A percentile compares a stretch with the other conserved stretches of the same genome.
Evolutionary conservation across 2,113 vertebrate genomes (phyloP).

Genomic region (Mirounga angustirostris): DNA sequence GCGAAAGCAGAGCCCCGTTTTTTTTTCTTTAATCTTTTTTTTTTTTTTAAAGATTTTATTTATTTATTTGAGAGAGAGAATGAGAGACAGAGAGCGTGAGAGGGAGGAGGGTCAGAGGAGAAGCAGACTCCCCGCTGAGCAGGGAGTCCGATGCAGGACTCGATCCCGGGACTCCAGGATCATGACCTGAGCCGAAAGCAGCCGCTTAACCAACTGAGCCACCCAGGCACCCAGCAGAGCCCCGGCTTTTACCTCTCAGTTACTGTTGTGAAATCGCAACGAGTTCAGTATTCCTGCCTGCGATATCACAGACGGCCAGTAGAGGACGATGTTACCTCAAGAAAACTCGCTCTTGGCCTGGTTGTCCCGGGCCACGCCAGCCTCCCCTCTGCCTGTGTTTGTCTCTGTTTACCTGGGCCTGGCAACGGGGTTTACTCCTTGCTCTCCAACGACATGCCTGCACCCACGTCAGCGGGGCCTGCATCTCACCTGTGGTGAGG

Average conservation of each 20-base stretch:
- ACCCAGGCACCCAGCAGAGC: too few relatives aligned
- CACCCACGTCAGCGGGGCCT: not conserved
- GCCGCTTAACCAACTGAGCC: too few relatives aligned
- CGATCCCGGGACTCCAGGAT: too few relatives aligned
- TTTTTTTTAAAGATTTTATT: too few relatives aligned
- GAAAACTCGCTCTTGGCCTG: not conserved
- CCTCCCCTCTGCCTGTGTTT: rapidly evolving
- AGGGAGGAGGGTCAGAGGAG: too few relatives aligned
- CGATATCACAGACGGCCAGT: not conserved
- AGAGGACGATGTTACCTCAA: constrained; percentile 3
- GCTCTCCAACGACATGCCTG: not conserved
- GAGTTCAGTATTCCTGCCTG: rapidly evolving
- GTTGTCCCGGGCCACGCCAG: rapidly evolving
- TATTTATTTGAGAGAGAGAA: too few relatives aligned
- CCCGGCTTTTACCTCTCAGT: rapidly evolving
- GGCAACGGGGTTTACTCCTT: not conserved
- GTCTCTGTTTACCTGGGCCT: not conserved
- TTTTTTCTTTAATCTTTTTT: too few relatives aligned
- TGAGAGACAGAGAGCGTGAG: too few relatives aligned
- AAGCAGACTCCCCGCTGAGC: too few relatives aligned
- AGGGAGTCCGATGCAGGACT: too few relatives aligned
- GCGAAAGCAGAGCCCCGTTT: rapidly evolving
- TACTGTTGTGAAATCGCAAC: not conserved
- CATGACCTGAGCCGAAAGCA: too few relatives aligned
- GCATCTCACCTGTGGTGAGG: not conserved